Evolutionary conservation across 2,113 vertebrate genomes (phyloP), one percentile per base, ranked within the genome.

Genomic region (Benitochromis conjunctus): DNA sequence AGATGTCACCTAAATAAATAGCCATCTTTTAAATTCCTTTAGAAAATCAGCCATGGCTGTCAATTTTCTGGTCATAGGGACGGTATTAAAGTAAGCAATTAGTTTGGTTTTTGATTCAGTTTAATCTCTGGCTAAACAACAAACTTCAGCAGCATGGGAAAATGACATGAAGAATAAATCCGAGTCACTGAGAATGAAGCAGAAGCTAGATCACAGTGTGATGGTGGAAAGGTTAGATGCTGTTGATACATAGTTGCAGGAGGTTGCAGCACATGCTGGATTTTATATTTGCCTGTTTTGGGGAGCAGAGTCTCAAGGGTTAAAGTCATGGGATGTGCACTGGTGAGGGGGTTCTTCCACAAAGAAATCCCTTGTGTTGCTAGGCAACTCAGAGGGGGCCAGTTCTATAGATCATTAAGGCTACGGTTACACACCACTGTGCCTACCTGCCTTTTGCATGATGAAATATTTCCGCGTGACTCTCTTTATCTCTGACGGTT

Each of bases 291-390:
- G 51, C 43, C 54, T 29, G 31, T 12, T 29, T 86, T 24, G 55
- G 31, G 71, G 31, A 54, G 48, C 29, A 29, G 55, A 16, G 2
- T 24, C 53, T 24, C 13, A 55, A 53, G 48, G 24, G 13, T 53
- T 11, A 79, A 16, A 34, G 77, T 16, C 3, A 5, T 0, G 76
- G 21, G 64, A 12, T 7, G 83, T 71, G 43, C 11, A 9, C 57
- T 21, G 54, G 81, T 51, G 80, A 85, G 84, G 60, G 43, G 64
- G 80, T 85, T 87, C 71, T 64, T 69, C 26, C n/a, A 29, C 85
- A 83, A 85, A 90, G 48, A 77, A 92, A 83, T 76, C 77, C 88
- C 31, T 46, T 36, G 71, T 92, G 95, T 96, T 96, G 94, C 94
- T 91, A 90, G 81, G 95, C 93, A 95, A 96, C 94, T 60, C 76